phyloP scores from a whole-genome alignment of 2,888 invertebrate genomes.

The Pedicia rivosa region DNA sequence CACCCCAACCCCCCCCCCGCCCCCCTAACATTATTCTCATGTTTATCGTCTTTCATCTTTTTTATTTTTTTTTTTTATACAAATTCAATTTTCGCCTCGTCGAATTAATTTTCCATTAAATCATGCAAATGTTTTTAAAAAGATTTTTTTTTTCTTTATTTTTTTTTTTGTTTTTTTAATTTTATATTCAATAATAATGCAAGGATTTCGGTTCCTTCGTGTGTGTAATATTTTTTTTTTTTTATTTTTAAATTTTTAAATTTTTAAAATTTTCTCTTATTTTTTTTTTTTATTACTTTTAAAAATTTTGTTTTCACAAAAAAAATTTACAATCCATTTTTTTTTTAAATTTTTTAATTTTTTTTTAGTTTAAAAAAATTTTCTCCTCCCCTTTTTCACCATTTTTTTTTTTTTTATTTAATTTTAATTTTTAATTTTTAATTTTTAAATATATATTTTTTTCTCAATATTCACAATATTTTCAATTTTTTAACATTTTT shows the following conservation, averaged over 20 bases:
- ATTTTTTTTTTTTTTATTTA: background rate
- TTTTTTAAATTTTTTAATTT: too few relatives aligned
- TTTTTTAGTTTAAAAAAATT: too few relatives aligned
- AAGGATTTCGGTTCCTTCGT: constrained; percentile 13
- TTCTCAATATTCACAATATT: background rate
- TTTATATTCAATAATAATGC: constrained; percentile 10
- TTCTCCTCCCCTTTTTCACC: background rate
- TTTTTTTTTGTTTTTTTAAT: background rate
- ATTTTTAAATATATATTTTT: too few relatives aligned
- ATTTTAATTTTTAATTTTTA: background rate
- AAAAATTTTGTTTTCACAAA: background rate
- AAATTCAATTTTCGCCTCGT: too few relatives aligned
- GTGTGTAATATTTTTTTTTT: constrained; percentile 6
- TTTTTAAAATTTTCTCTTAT: background rate
- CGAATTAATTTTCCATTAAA: too few relatives aligned
- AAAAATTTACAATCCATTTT: background rate
- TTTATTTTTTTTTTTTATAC: too few relatives aligned
- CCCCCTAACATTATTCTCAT: too few relatives aligned
- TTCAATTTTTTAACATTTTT: background rate
- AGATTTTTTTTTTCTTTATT: background rate
- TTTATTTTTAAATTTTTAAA: constrained; percentile 1
- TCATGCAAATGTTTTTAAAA: too few relatives aligned
- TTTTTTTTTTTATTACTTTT: constrained; percentile 3
- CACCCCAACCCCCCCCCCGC: too few relatives aligned
- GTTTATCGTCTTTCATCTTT: too few relatives aligned